Evolutionary conservation across 2,797 vertebrate species (phyloP).

Genomic region (Balearica regulorum): DNA sequence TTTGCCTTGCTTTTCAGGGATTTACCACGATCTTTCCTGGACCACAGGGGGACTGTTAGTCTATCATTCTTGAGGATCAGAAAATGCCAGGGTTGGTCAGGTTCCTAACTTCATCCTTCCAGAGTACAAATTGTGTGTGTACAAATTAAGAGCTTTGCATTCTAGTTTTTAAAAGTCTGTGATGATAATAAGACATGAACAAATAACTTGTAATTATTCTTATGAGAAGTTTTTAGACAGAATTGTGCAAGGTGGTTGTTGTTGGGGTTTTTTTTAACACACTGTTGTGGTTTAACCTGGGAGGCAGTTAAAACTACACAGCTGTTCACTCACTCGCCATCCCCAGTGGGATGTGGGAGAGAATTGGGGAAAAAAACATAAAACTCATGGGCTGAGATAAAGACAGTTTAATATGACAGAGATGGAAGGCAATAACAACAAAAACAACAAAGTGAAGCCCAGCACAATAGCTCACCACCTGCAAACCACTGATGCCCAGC

Average conservation of each 20-base stretch:
- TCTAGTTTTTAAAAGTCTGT: background rate
- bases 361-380: too few species aligned
- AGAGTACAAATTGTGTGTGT: background rate
- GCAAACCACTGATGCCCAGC: too few species aligned
- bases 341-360: too few species aligned
- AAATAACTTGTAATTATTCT: background rate
- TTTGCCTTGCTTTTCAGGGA: slow-evolving; percentile 1
- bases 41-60: background rate
- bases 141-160: background rate
- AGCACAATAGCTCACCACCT: too few species aligned
- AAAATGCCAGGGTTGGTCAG: background rate
- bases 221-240: background rate
- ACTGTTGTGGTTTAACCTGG: too few species aligned
- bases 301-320: too few species aligned
- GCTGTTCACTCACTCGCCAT: too few species aligned
- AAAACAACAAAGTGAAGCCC: too few species aligned
- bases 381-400: too few species aligned
- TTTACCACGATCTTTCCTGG: background rate
- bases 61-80: background rate
- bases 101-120: background rate
- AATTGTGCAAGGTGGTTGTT: background rate
- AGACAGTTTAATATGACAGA: too few species aligned
- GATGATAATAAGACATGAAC: background rate
- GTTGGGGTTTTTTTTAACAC: rapidly evolving
- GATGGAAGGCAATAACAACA: too few species aligned